Evolutionary conservation across 2,113 vertebrate species (phyloP).

Genomic region (Nematolebias whitei): DNA sequence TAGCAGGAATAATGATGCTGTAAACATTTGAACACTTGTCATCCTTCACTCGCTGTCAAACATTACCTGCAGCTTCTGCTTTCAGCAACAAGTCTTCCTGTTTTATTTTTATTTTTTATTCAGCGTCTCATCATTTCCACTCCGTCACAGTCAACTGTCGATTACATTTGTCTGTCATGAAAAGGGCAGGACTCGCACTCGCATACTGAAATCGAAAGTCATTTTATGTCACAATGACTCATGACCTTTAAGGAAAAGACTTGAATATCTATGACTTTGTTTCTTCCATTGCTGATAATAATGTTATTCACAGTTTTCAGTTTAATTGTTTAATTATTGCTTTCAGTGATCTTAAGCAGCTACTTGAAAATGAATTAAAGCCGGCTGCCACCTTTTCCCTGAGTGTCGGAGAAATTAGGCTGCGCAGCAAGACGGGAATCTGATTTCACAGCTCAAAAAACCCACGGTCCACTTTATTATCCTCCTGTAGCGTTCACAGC

Average conservation of each 20-base stretch:
- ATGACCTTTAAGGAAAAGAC: constrained; percentile 8
- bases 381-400: constrained; percentile 7
- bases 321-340: constrained; percentile 31
- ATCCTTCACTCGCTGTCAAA: constrained; percentile 8
- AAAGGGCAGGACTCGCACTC: neutral
- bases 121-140: constrained; percentile 10
- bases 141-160: neutral
- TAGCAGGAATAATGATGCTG: constrained; percentile 5
- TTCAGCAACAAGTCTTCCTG: neutral
- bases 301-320: constrained; percentile 30
- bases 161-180: neutral
- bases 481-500: constrained; percentile 38
- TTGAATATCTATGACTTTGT: neutral
- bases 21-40: constrained; percentile 30
- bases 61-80: constrained; percentile 5
- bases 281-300: constrained; percentile 6
- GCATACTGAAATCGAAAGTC: neutral
- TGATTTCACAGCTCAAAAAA: neutral
- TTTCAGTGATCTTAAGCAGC: constrained; percentile 22
- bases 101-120: neutral
- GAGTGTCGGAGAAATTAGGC: constrained; percentile 38
- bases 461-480: constrained; percentile 30
- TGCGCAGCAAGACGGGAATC: constrained; percentile 22
- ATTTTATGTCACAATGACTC: constrained; percentile 2
- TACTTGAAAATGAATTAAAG: constrained; percentile 38